These are phyloP conservation scores for Cenopis cana DNA, from an alignment of 2,888 invertebrate species.

Conservation along the genomic window DNA sequence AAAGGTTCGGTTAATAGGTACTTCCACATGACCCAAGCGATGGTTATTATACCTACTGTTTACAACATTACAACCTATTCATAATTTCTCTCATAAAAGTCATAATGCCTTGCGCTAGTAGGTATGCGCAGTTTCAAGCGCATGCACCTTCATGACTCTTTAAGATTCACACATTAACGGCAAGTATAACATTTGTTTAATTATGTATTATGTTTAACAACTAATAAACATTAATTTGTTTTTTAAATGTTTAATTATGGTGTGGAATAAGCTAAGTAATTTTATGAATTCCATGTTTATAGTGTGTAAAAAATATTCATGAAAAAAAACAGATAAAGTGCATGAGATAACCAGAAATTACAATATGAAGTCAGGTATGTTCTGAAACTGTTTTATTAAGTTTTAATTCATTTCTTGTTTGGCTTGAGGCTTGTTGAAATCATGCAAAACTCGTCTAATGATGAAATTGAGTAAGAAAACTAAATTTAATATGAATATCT, in stretches of 20 bases:
- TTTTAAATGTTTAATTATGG: conserved; percentile 1
- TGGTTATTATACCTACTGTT: no score
- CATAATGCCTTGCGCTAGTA: no score
- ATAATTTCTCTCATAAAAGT: background rate
- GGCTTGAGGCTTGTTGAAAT: background rate
- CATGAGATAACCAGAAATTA: background rate
- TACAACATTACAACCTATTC: background rate
- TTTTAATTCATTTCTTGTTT: background rate
- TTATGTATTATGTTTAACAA: conserved; percentile 4
- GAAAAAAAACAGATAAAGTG: background rate
- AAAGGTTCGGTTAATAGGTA: background rate
- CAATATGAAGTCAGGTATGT: background rate
- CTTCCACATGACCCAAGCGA: background rate
- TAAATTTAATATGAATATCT: no score
- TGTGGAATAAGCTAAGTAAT: background rate
- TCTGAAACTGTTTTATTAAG: background rate
- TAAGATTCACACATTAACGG: background rate
- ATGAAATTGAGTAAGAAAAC: background rate
- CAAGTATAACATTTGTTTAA: background rate
- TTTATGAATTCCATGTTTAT: background rate
- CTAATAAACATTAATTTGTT: conserved; percentile 1
- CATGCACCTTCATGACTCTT: background rate
- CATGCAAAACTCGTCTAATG: no score
- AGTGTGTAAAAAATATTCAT: background rate
- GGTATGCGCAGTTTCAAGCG: no score